Percentiles rank a stretch among this genome's conserved stretches.
Conservation (phyloP, 2,888 invertebrate species). For the Chloroclysta siterata region DNA sequence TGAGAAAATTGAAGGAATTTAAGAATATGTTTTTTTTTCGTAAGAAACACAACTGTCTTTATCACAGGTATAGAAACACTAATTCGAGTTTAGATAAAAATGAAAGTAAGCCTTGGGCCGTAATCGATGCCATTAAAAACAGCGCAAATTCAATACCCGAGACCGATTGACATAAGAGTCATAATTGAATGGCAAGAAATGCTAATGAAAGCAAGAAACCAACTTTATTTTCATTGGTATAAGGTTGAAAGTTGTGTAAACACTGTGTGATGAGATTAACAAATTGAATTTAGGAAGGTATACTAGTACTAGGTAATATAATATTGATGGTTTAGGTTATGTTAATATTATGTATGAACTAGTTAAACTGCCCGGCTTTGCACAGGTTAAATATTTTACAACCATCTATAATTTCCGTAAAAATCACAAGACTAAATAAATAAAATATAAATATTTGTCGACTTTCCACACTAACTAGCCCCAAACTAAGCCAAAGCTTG, state of each 20-base stretch:
- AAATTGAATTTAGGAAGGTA: conserved; percentile 2
- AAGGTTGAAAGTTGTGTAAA: conserved; percentile 11
- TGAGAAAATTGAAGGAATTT: background rate
- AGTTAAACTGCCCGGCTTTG: background rate
- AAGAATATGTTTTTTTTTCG: background rate
- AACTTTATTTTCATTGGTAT: background rate
- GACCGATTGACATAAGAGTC: conserved; percentile 16
- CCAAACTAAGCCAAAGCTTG: too few relatives aligned
- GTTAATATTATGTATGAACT: background rate
- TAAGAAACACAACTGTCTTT: conserved; percentile 1
- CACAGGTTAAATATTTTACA: background rate
- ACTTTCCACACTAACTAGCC: too few relatives aligned
- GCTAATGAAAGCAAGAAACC: too few relatives aligned
- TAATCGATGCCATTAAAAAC: conserved; percentile 34
- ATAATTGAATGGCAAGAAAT: conserved; percentile 14
- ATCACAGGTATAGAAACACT: conserved; percentile 22
- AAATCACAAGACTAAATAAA: too few relatives aligned
- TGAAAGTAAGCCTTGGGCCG: conserved; percentile 41
- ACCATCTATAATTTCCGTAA: too few relatives aligned
- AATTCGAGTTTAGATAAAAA: conserved; percentile 32
- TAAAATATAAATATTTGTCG: too few relatives aligned
- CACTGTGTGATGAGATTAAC: conserved; percentile 1
- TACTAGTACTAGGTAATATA: background rate
- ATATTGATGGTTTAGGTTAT: background rate
- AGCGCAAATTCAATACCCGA: conserved; percentile 18